A percentile compares a stretch with the other conserved stretches of the same genome.
Evolutionary conservation across 2,113 vertebrate species (phyloP).

Genomic region (Chloropsis hardwickii): DNA sequence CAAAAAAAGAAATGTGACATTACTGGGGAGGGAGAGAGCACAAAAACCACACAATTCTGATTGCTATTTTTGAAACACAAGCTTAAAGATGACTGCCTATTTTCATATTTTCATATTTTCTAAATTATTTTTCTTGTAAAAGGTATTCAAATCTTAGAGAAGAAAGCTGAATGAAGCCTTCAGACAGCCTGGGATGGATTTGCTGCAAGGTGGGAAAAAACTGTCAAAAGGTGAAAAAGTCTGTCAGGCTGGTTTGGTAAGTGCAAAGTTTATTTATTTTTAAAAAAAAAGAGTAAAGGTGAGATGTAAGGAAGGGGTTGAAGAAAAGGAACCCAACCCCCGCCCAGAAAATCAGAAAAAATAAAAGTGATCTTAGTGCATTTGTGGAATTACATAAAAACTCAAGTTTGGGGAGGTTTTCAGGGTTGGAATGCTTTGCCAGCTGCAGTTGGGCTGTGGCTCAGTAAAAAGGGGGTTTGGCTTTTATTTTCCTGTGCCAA

Average conservation of each 20-base stretch:
- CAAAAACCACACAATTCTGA: not conserved
- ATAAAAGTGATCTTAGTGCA: not conserved
- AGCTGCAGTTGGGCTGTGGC: not conserved
- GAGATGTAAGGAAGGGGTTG: not conserved
- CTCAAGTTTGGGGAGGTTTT: not conserved
- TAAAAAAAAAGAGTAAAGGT: not conserved
- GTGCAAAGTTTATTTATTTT: not conserved
- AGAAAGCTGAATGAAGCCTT: not conserved
- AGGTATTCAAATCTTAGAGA: not conserved
- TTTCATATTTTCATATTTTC: not conserved
- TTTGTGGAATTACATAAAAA: not conserved
- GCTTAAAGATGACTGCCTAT: not conserved
- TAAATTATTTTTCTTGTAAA: not conserved
- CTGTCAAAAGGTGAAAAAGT: not conserved
- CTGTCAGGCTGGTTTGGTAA: not conserved
- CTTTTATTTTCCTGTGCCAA: not conserved
- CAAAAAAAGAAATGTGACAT: not conserved
- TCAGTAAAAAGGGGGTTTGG: not conserved
- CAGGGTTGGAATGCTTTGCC: not conserved
- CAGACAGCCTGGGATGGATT: not conserved
- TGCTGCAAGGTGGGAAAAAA: not conserved
- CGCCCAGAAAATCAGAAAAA: fast-evolving
- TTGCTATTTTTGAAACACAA: not conserved
- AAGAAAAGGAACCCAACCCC: not conserved
- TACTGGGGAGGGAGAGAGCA: not conserved